Evolutionary conservation across 2,888 invertebrate genomes (phyloP).

Genomic region (Plusia festucae): DNA sequence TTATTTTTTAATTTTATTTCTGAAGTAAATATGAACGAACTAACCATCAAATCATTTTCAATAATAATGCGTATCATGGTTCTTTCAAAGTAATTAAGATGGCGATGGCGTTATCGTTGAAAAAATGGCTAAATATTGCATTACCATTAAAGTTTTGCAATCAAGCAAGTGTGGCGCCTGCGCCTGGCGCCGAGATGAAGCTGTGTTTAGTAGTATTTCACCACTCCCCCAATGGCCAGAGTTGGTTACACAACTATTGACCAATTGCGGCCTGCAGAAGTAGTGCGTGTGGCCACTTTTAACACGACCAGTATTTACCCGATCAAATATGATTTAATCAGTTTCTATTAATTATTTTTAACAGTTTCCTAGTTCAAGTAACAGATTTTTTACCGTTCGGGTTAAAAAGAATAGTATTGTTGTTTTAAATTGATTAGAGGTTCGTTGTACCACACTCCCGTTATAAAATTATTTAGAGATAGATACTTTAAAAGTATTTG

Average conservation of each 20-base stretch:
- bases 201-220: slow-evolving; percentile 69
- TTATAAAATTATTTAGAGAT: background rate
- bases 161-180: slow-evolving; percentile 64
- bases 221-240: slow-evolving; percentile 73
- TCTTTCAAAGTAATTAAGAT: background rate
- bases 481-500: background rate
- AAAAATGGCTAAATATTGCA: slow-evolving; percentile 46
- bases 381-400: slow-evolving; percentile 37
- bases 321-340: slow-evolving; percentile 60
- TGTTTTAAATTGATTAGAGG: slow-evolving; percentile 9
- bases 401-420: slow-evolving; percentile 17
- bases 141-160: slow-evolving; percentile 54
- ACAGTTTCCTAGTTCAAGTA: slow-evolving; percentile 60
- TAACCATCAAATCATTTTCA: too few relatives aligned
- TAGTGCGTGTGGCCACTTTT: slow-evolving; percentile 69
- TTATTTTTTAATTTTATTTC: too few relatives aligned
- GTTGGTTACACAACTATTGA: slow-evolving; percentile 75
- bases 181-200: slow-evolving; percentile 62
- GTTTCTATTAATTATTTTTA: slow-evolving; percentile 53
- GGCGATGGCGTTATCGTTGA: slow-evolving; percentile 43
- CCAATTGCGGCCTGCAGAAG: slow-evolving; percentile 62
- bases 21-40: too few relatives aligned
- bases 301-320: slow-evolving; percentile 46
- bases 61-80: background rate
- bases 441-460: slow-evolving; percentile 3